These are phyloP conservation scores for Lethrus apterus DNA, from an alignment of 1,140 invertebrate species.

Conservation along the genomic window DNA sequence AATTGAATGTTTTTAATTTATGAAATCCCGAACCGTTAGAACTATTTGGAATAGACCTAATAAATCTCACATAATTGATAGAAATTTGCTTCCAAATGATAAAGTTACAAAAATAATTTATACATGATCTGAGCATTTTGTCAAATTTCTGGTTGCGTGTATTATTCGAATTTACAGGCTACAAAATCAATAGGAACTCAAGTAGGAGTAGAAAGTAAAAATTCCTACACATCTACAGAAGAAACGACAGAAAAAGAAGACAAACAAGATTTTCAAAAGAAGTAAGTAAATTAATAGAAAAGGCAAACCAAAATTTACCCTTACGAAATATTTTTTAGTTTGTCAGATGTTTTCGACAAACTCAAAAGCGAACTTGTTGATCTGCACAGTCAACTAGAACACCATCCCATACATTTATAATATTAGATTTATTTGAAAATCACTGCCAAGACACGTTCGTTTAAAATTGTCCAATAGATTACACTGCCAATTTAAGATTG, in stretches of 20 bases:
- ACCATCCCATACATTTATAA: conserved; percentile 26
- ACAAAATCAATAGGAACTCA: conserved; percentile 30
- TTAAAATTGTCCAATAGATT: too few relatives aligned
- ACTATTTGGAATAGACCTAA: too few relatives aligned
- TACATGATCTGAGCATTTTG: too few relatives aligned
- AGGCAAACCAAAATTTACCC: neutral
- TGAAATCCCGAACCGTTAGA: too few relatives aligned
- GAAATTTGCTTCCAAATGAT: too few relatives aligned
- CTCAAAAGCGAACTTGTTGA: conserved; percentile 28
- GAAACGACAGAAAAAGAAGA: conserved; percentile 16
- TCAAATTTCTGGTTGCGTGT: too few relatives aligned
- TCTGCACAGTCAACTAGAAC: conserved; percentile 28
- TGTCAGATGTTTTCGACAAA: conserved; percentile 27
- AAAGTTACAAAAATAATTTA: too few relatives aligned
- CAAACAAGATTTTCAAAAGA: conserved; percentile 22
- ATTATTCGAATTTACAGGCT: conserved; percentile 18
- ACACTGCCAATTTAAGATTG: too few relatives aligned
- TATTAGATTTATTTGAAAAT: too few relatives aligned
- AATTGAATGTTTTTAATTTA: too few relatives aligned
- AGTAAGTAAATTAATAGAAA: conserved; percentile 19
- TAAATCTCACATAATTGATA: too few relatives aligned
- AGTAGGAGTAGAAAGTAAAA: conserved; percentile 25
- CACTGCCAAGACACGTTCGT: too few relatives aligned
- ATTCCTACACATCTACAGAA: conserved; percentile 16
- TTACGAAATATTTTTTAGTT: conserved; percentile 28